These are phyloP conservation scores for Salpingus planirostris DNA, from an alignment of 2,888 invertebrate species.

Conservation along the genomic window DNA sequence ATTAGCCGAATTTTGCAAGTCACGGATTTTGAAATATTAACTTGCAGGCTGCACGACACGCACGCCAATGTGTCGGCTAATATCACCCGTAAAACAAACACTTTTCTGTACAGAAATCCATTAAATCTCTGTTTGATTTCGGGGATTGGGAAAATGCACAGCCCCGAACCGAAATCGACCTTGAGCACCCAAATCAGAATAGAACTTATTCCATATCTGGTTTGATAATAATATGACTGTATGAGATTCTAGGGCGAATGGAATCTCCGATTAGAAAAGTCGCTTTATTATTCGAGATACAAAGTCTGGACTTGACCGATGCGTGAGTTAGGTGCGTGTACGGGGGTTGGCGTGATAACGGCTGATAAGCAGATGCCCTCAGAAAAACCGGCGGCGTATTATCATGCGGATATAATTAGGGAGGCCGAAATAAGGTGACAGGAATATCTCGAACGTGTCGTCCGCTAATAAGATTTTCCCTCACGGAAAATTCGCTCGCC, in stretches of 20 bases:
- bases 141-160: too few relatives aligned
- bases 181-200: too few relatives aligned
- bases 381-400: constrained; percentile 15
- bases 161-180: too few relatives aligned
- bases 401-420: constrained; percentile 11
- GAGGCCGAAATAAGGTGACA: constrained; percentile 7
- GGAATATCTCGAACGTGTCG: too few relatives aligned
- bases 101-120: constrained; percentile 25
- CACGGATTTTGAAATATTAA: constrained; percentile 10
- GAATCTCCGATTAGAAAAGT: too few relatives aligned
- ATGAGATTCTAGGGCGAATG: too few relatives aligned
- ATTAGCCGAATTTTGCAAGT: constrained; percentile 13
- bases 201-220: too few relatives aligned
- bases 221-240: too few relatives aligned
- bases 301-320: too few relatives aligned
- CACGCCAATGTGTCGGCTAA: constrained; percentile 15
- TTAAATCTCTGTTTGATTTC: constrained; percentile 29
- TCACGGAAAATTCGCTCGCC: too few relatives aligned
- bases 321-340: constrained; percentile 25
- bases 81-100: constrained; percentile 27
- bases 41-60: constrained; percentile 5
- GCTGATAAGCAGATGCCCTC: constrained; percentile 30
- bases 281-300: too few relatives aligned
- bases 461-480: too few relatives aligned
- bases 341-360: constrained; percentile 26